A percentile compares a stretch with the other conserved stretches of the same genome.
Conservation (phyloP, 2,113 vertebrate species). For the Numenius arquata region DNA sequence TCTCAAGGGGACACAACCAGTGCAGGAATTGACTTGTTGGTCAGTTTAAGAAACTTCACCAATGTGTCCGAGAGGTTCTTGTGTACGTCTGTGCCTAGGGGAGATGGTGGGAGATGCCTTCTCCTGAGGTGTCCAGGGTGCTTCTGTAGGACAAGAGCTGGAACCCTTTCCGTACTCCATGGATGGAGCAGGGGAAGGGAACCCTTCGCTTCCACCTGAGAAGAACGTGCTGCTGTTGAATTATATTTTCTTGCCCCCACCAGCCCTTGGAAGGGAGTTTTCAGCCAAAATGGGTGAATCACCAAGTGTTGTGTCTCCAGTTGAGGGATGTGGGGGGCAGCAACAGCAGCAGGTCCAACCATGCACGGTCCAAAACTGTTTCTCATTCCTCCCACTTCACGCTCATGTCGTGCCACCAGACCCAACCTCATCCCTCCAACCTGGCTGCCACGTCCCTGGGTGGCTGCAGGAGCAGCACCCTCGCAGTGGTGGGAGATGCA, state of each 20-base stretch:
- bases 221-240: background rate
- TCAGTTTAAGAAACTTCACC: background rate
- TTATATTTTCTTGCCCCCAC: background rate
- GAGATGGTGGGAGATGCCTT: background rate
- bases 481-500: background rate
- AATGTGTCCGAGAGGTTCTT: background rate
- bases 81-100: background rate
- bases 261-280: background rate
- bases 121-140: background rate
- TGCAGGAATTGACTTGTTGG: accelerated
- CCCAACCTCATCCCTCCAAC: background rate
- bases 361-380: background rate
- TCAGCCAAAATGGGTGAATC: background rate
- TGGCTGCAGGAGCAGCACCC: background rate
- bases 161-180: background rate
- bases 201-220: accelerated
- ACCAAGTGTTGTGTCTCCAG: background rate
- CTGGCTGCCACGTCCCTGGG: background rate
- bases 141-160: background rate
- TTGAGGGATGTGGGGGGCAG: background rate
- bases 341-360: background rate
- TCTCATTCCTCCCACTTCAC: background rate
- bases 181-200: background rate
- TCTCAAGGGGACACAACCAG: background rate
- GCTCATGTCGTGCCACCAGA: background rate